Evolutionary conservation across 2,113 vertebrate species (phyloP).

Genomic region (Centrocercus urophasianus): DNA sequence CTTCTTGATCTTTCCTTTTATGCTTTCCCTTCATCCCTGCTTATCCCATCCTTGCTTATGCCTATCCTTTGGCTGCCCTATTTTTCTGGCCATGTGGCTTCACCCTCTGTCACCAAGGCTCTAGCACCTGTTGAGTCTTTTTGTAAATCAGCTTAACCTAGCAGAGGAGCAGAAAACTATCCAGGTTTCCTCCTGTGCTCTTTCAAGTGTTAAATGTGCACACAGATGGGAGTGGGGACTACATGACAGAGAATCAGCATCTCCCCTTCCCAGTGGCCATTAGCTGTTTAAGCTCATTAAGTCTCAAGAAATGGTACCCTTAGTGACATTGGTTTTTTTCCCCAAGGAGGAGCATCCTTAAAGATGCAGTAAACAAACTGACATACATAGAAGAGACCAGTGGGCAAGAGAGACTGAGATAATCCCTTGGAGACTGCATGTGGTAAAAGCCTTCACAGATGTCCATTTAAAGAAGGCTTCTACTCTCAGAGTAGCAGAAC

Average conservation of each 20-base stretch:
- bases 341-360: neutral
- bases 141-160: constrained; percentile 7
- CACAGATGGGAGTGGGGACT: neutral
- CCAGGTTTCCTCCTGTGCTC: constrained; percentile 25
- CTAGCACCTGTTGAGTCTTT: neutral
- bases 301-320: neutral
- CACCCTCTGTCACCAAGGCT: neutral
- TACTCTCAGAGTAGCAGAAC: neutral
- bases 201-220: constrained; percentile 27
- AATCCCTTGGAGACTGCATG: neutral
- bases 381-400: neutral
- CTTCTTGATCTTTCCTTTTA: neutral
- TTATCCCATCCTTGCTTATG: neutral
- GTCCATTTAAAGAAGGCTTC: neutral
- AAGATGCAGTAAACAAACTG: neutral
- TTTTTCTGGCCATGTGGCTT: neutral
- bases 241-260: neutral
- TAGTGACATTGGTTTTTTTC: neutral
- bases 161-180: constrained; percentile 5
- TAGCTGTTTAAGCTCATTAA: constrained; percentile 15
- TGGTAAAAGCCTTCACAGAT: neutral
- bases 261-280: neutral
- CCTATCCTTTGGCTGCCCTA: neutral
- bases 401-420: neutral
- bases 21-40: neutral